phyloP scores from a whole-genome alignment of 2,888 invertebrate species.

The Kryphioiulus occultus region DNA sequence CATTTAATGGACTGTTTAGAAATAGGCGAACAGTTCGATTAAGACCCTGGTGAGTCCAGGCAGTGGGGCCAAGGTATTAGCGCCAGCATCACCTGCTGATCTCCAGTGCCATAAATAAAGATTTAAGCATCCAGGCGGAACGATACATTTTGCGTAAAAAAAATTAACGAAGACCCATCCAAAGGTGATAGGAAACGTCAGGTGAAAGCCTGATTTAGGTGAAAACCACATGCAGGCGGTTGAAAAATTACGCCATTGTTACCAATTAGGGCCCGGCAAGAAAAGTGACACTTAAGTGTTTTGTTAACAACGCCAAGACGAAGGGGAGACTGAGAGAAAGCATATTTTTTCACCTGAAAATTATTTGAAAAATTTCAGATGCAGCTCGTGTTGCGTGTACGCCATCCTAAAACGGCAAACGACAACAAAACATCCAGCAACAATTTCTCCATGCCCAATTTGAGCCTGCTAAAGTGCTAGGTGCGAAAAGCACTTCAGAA shows the following conservation, averaged over 20 bases:
- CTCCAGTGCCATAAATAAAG: not conserved
- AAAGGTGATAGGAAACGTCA: not conserved
- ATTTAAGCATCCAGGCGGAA: not conserved
- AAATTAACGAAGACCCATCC: not conserved
- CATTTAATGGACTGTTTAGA: not conserved
- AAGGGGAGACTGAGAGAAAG: not conserved
- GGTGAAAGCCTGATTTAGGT: constrained; percentile 5
- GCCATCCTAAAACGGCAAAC: too few species aligned
- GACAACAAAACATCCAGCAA: too few species aligned
- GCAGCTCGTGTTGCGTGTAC: not conserved
- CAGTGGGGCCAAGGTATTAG: not conserved
- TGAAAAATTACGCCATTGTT: not conserved
- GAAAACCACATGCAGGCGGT: not conserved
- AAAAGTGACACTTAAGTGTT: not conserved
- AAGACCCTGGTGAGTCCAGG: not conserved
- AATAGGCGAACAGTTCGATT: not conserved
- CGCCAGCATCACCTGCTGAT: not conserved
- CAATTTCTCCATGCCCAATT: too few species aligned
- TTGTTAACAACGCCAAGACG: not conserved
- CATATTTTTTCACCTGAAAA: not conserved
- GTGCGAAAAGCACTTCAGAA: too few species aligned
- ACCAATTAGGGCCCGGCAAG: not conserved
- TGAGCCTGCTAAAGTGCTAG: too few species aligned
- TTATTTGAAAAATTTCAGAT: not conserved
- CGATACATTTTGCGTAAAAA: not conserved